Conservation (phyloP, 2,113 vertebrate species). For the Seriola aureovittata region DNA sequence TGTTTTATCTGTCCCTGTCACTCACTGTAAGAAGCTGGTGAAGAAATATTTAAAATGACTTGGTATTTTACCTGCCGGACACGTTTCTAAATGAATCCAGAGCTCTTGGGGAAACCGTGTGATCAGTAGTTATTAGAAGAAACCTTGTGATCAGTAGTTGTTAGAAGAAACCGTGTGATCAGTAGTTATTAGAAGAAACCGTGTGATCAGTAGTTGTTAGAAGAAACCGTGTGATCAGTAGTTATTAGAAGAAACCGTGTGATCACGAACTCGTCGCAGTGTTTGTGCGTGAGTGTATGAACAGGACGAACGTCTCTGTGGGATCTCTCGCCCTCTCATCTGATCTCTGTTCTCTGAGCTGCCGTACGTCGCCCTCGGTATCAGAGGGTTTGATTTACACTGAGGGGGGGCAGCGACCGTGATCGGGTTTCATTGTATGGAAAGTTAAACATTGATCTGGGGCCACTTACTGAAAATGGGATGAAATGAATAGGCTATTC, state of each 20-base stretch:
- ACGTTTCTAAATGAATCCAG: neutral
- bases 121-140: too few relatives aligned
- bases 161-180: too few relatives aligned
- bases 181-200: too few relatives aligned
- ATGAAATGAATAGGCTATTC: constrained; percentile 70
- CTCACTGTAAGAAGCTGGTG: too few relatives aligned
- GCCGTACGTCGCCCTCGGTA: constrained; percentile 15
- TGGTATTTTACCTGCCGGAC: too few relatives aligned
- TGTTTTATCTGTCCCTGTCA: too few relatives aligned
- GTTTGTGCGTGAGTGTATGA: constrained; percentile 5
- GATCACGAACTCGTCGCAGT: neutral
- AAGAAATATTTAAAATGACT: too few relatives aligned
- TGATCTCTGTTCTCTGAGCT: neutral
- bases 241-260: too few relatives aligned
- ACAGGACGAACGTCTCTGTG: neutral
- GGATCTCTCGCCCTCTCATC: constrained; percentile 1
- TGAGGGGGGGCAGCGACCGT: constrained; percentile 34
- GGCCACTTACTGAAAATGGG: constrained; percentile 69
- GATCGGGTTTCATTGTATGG: constrained; percentile 65
- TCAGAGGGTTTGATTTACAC: constrained; percentile 43
- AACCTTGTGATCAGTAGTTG: too few relatives aligned
- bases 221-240: too few relatives aligned
- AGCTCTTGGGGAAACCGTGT: too few relatives aligned
- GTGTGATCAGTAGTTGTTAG: too few relatives aligned
- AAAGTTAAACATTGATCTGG: constrained; percentile 70